phyloP scores from a whole-genome alignment of 2,797 vertebrate genomes.

The Lithobates pipiens region DNA sequence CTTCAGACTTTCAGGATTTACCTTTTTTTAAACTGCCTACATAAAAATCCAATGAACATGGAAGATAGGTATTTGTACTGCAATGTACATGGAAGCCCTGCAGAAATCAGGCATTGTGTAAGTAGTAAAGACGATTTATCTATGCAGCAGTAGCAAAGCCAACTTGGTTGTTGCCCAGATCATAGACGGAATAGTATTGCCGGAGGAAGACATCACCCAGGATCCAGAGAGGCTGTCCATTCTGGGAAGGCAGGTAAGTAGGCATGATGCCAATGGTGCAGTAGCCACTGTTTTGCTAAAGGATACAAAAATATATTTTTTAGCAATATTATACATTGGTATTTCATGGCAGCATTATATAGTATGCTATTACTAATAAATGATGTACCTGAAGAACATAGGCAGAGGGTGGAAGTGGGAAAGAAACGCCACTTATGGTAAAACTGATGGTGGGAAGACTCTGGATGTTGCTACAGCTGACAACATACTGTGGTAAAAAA shows the following conservation, averaged over 20 bases:
- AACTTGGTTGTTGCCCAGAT: constrained; percentile 54
- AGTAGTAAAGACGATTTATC: not conserved
- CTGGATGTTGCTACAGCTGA: constrained; percentile 33
- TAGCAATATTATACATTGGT: not conserved
- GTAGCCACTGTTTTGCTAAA: constrained; percentile 50
- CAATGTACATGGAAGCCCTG: not conserved
- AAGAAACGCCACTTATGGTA: constrained; percentile 36
- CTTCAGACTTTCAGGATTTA: not conserved
- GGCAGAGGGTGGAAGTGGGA: constrained; percentile 58
- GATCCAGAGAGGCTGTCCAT: constrained; percentile 58
- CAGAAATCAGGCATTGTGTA: not conserved
- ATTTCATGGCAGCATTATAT: not conserved
- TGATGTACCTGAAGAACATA: constrained; percentile 43
- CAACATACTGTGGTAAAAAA: constrained; percentile 50
- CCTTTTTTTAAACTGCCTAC: not conserved
- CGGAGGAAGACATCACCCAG: constrained; percentile 66
- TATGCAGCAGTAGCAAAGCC: constrained; percentile 57
- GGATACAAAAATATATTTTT: constrained; percentile 18
- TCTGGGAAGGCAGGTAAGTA: constrained; percentile 62
- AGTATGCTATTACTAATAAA: not conserved
- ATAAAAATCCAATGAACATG: not conserved
- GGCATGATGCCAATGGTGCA: constrained; percentile 62
- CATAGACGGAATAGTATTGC: constrained; percentile 54
- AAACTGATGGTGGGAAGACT: constrained; percentile 61
- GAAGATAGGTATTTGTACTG: not conserved